Evolutionary conservation across 2,113 vertebrate species (phyloP), one percentile per base, ranked within the genome.

Genomic region (Labrus mixtus): DNA sequence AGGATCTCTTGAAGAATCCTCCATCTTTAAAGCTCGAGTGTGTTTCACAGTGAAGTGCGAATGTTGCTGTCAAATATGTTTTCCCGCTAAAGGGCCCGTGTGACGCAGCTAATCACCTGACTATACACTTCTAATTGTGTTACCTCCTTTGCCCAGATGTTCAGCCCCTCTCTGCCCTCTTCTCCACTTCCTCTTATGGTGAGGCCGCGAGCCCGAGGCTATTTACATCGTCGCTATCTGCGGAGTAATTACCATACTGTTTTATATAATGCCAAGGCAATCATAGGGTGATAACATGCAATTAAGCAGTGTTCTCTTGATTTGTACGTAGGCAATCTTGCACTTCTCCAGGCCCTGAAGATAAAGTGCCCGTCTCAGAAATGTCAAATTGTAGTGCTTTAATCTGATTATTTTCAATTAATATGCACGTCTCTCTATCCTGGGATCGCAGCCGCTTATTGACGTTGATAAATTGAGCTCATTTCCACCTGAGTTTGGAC

Each of bases 401-500:
- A 97, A 99, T 98, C 96, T 96, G 96, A 97, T 97, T 98, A 97
- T 96, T 98, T 99, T 97, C 96, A 97, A 98, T 98, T 97, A 97
- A 98, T 98, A 97, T 99, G 96, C 95, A 97, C 97, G 96, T 96
- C 94, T 96, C 94, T 94, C 94, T 93, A 93, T 79, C 90, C 93
- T 90, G 93, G 95, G 93, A 95, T 96, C 94, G 95, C 95, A 90
- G 85, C 94, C 80, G 88, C n/a, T 95, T 96, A 96, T 95, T 96
- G 97, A 97, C 97, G 93, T 95, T 98, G 98, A 99, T 96, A 95
- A 97, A 98, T 97, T 96, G 96, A 96, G 95, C 95, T 97, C 93
- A 96, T 96, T 95, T 95, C 84, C 91, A 63, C 92, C 92, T 91
- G 92, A 96, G 96, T 96, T 96, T 96, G 94, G 95, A 93, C 94